These are phyloP conservation scores for Riparia riparia DNA, from an alignment of 2,113 vertebrate species.

Conservation along the genomic window DNA sequence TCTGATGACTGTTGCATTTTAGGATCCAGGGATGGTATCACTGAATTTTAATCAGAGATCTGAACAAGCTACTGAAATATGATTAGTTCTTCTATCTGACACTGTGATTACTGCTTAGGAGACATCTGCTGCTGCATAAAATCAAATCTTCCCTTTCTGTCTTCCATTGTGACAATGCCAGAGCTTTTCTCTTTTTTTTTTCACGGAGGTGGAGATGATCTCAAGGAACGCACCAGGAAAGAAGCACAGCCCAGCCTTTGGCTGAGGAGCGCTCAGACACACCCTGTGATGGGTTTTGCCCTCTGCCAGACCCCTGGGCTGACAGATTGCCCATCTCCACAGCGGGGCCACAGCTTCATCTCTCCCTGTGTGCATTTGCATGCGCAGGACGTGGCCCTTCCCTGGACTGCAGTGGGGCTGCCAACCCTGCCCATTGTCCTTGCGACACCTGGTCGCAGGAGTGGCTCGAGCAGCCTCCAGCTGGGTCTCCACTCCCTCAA, in stretches of 20 bases:
- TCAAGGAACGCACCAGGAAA: background rate
- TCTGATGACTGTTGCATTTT: conserved; percentile 68
- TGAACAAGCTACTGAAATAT: conserved; percentile 71
- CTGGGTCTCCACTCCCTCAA: background rate
- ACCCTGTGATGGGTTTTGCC: background rate
- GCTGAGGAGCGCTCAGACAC: background rate
- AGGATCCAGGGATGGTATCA: conserved; percentile 56
- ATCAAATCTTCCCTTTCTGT: conserved; percentile 57
- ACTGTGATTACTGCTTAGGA: conserved; percentile 68
- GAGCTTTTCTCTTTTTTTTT: conserved; percentile 1
- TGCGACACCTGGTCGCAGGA: background rate
- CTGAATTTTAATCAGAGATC: conserved; percentile 74
- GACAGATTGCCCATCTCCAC: background rate
- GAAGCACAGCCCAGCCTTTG: background rate
- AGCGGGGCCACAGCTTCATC: background rate
- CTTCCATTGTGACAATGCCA: background rate
- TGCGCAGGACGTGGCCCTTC: background rate
- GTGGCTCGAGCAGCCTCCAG: background rate
- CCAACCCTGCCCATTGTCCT: conserved; percentile 10
- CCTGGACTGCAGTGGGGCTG: background rate
- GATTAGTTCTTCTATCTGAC: conserved; percentile 73
- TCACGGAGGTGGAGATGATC: background rate
- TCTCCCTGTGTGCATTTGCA: background rate
- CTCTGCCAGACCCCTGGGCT: background rate
- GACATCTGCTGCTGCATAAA: conserved; percentile 73